Percentiles rank a stretch among this genome's conserved stretches.
Conservation (phyloP, 2,797 vertebrate genomes). For the Karalla daura region DNA sequence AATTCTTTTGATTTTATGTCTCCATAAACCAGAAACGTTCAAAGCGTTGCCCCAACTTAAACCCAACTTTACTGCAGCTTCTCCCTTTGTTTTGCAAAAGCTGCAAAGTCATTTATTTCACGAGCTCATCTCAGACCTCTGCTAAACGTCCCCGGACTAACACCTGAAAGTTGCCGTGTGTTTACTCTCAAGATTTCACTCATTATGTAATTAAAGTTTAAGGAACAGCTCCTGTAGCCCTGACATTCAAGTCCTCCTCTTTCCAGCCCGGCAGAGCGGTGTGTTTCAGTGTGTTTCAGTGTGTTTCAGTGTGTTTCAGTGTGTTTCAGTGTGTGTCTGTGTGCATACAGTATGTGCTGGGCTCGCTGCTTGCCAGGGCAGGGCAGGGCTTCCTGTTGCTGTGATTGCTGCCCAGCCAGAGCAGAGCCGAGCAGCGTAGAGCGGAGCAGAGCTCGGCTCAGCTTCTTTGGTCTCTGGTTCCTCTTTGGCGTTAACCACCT, state of each 20-base stretch:
- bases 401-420: constrained; percentile 65
- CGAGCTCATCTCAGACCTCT: background rate
- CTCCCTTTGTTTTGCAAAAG: background rate
- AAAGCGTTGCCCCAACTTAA: background rate
- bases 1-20: no score
- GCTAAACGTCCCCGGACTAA: background rate
- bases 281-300: constrained; percentile 8
- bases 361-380: constrained; percentile 64
- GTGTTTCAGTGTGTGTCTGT: constrained; percentile 2
- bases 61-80: background rate
- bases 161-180: background rate
- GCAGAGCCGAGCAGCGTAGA: constrained; percentile 37
- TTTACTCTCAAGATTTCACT: constrained; percentile 4
- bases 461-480: constrained; percentile 64
- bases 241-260: constrained; percentile 2
- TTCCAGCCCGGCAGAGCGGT: background rate
- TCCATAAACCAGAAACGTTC: no score
- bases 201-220: constrained; percentile 8
- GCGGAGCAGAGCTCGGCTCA: no score
- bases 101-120: no score
- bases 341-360: constrained; percentile 26
- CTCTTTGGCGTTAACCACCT: constrained; percentile 64
- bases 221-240: constrained; percentile 8
- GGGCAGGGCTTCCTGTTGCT: constrained; percentile 78
- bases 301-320: constrained; percentile 16